These are phyloP conservation scores for Magallana ariakensis DNA, from an alignment of 1,140 invertebrate species.

Conservation along the genomic window DNA sequence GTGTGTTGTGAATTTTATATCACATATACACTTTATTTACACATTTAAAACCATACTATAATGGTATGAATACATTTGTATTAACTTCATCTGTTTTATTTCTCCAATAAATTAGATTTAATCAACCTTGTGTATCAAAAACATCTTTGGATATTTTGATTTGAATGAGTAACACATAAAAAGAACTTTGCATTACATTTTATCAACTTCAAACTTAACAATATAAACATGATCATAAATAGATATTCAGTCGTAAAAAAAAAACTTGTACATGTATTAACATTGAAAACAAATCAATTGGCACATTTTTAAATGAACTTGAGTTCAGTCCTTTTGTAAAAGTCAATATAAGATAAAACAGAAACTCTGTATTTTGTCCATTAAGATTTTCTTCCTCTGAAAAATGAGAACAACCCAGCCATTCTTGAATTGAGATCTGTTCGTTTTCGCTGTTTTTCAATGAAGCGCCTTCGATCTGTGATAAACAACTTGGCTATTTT, in stretches of 20 bases:
- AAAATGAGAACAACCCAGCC: conserved; percentile 58
- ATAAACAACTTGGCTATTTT: conserved; percentile 68
- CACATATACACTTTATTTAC: too few species aligned
- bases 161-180: too few species aligned
- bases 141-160: too few species aligned
- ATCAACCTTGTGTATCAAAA: too few species aligned
- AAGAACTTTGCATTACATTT: background rate
- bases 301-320: background rate
- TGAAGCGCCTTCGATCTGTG: conserved; percentile 61
- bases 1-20: too few species aligned
- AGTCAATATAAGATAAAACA: background rate
- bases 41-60: too few species aligned
- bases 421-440: conserved; percentile 57
- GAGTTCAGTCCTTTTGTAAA: too few species aligned
- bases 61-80: too few species aligned
- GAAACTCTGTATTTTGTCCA: background rate
- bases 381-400: conserved; percentile 31
- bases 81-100: too few species aligned
- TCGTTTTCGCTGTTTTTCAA: conserved; percentile 62
- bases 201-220: conserved; percentile 13
- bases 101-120: too few species aligned
- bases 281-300: background rate
- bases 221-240: background rate
- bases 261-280: background rate
- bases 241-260: background rate